Conservation (phyloP, 2,113 vertebrate species). For the Malaclemys terrapin region DNA sequence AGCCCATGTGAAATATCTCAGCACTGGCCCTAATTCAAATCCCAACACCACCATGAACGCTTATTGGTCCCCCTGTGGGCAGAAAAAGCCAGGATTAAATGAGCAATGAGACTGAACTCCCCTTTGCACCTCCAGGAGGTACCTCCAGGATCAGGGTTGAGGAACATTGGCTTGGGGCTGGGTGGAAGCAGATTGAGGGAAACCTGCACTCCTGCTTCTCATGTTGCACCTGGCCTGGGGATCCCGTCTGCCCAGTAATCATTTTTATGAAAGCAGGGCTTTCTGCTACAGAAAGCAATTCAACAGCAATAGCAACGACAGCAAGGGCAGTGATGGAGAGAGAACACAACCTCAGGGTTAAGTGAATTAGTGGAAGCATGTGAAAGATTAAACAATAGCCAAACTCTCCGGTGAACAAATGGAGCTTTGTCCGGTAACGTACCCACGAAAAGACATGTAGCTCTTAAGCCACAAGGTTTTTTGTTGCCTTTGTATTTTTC, state of each 20-base stretch:
- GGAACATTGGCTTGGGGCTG: neutral
- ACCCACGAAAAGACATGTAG: neutral
- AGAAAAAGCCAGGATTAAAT: rapidly evolving
- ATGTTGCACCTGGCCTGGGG: neutral
- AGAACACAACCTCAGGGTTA: neutral
- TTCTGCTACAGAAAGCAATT: neutral
- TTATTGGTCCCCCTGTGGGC: neutral
- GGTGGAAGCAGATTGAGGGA: neutral
- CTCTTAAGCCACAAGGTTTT: neutral
- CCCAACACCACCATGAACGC: neutral
- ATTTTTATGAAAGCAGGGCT: neutral
- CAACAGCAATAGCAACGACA: neutral
- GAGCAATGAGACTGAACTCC: neutral
- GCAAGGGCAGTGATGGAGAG: neutral
- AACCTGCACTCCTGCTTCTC: neutral
- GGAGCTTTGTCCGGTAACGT: neutral
- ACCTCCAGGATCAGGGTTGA: neutral
- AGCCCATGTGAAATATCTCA: neutral
- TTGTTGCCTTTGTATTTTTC: neutral
- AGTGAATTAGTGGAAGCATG: neutral
- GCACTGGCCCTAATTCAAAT: neutral
- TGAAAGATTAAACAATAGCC: neutral
- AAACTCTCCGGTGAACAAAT: neutral
- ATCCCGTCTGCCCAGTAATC: neutral
- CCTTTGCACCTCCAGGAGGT: neutral